A percentile compares a stretch with the other conserved stretches of the same genome.
Conservation (phyloP, 2,888 invertebrate species). For the Tuta absoluta region DNA sequence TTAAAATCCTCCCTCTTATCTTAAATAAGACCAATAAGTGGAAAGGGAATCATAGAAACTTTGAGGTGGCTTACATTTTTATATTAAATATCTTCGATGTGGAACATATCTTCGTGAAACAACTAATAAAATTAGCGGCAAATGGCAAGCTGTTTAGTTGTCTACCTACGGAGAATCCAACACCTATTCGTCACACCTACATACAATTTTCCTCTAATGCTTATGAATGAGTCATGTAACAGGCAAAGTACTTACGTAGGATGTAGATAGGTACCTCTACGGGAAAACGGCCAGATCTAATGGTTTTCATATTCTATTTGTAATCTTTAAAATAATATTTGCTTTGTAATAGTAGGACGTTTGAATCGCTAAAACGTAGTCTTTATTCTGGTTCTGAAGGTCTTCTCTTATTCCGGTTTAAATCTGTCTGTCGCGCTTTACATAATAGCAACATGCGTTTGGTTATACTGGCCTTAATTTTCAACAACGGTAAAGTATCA, state of each 20-base stretch:
- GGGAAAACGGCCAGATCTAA: neutral
- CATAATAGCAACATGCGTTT: neutral
- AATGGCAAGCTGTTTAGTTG: neutral
- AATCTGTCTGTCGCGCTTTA: neutral
- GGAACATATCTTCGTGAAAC: neutral
- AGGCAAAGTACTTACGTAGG: neutral
- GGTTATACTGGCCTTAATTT: neutral
- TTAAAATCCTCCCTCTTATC: neutral
- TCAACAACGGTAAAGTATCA: conserved; percentile 2
- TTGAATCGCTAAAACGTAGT: neutral
- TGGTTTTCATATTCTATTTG: neutral
- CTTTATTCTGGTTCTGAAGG: neutral
- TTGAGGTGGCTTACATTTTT: too few species aligned
- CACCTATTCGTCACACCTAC: conserved; percentile 20
- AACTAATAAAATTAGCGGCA: neutral
- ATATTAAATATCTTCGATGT: neutral
- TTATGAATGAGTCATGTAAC: conserved; percentile 1
- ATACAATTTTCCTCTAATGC: conserved; percentile 21
- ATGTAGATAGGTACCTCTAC: neutral
- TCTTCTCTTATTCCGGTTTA: neutral
- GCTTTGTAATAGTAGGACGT: neutral
- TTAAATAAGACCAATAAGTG: too few species aligned
- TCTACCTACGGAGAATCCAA: conserved; percentile 12
- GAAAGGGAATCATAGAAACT: too few species aligned
- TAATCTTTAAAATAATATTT: neutral